phyloP scores from a whole-genome alignment of 92 coral and sea anemone species.

The Bergia sp. region DNA sequence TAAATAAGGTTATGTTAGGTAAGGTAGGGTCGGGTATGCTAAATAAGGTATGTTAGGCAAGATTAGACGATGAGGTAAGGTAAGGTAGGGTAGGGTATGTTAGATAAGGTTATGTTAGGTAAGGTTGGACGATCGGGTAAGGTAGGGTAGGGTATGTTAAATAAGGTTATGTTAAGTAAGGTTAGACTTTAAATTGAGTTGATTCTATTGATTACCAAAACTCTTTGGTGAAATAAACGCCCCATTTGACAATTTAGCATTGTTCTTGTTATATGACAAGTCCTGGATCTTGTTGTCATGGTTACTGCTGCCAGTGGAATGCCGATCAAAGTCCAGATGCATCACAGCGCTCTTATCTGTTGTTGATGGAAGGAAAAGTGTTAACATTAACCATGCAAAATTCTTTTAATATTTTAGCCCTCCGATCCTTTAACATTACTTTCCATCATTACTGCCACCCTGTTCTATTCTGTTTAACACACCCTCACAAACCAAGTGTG shows the following conservation, averaged over 20 bases:
- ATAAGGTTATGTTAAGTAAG: too few relatives aligned
- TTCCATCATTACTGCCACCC: background rate
- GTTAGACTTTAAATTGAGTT: too few relatives aligned
- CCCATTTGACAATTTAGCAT: slow-evolving; percentile 79
- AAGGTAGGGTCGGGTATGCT: too few relatives aligned
- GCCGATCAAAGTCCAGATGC: slow-evolving; percentile 84
- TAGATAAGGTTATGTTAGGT: too few relatives aligned
- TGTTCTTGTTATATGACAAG: slow-evolving; percentile 80
- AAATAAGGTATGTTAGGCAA: too few relatives aligned
- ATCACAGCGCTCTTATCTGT: slow-evolving; percentile 83
- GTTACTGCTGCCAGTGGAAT: slow-evolving; percentile 27
- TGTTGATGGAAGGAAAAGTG: slow-evolving; percentile 4
- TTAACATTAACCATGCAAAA: background rate
- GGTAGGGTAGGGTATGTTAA: background rate
- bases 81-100: too few relatives aligned
- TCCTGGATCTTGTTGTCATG: slow-evolving; percentile 63
- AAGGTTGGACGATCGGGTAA: too few relatives aligned
- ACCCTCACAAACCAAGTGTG: background rate
- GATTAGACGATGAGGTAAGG: too few relatives aligned
- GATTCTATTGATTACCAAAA: slow-evolving; percentile 51
- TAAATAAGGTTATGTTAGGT: too few relatives aligned
- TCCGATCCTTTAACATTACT: background rate
- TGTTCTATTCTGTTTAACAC: too few relatives aligned
- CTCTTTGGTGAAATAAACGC: slow-evolving; percentile 83
- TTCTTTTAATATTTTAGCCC: background rate